Base-by-base conservation (phyloP, 1,140 invertebrate genomes). In the Liolophura sinensis region DNA sequence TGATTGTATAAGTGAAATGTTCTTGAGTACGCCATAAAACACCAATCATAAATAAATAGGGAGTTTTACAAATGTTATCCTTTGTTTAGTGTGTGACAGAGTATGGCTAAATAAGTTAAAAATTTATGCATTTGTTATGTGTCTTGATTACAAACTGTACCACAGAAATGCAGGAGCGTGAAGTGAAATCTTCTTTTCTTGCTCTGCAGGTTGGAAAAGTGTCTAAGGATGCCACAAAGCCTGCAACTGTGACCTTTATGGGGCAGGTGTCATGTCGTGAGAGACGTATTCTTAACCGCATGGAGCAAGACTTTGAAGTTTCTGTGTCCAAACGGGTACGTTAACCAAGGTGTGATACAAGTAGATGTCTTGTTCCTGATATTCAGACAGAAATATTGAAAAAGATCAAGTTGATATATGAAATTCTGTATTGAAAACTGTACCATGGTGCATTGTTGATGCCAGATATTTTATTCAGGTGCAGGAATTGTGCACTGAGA, bases 401-500 rank as follows among this genome's bases (percentile, higher is more conserved):
- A 51, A n/a, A n/a, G n/a, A n/a, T n/a, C n/a, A n/a, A n/a, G n/a
- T 25, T 16, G 20, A 16, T 49, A 22, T 16, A 22, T 64, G 48
- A 48, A 40, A 40, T 40, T 40, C 31, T 40, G 31, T 40, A 9
- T 40, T 5, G 31, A 40, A n/a, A 40, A 40, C 31, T 40, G 31
- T 40, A 9, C 31, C 31, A 40, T 40, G 31, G 9, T 9, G 9
- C 31, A 40, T 40, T 40, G 31, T 40, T 40, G 31, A 5, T 40
- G 31, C 31, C 31, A 40, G 9, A 40, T 40, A 40, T 40, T 62
- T 47, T 58, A 20, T 66, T 1, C 65, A 85, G 83, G 74, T 86
- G 40, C 77, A 78, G 61, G 73, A 76, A 4, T 65, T 85, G 48
- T 85, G 84, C 71, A 76, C 72, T 24, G 79, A 82, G 12, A 78